phyloP scores from a whole-genome alignment of 1,140 invertebrate species.

The Nylanderia fulva region DNA sequence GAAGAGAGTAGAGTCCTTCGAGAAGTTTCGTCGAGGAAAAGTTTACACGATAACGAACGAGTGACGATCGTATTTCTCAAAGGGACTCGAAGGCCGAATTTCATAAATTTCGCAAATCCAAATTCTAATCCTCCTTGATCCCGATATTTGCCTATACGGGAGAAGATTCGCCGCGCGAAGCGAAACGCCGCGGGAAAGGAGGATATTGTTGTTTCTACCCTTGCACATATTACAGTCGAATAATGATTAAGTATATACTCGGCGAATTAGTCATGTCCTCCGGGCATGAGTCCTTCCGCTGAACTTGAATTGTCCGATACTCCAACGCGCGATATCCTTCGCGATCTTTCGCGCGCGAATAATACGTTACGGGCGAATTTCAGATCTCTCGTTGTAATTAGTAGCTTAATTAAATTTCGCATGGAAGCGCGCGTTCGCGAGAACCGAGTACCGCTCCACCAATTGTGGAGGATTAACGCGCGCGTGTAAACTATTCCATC shows the following conservation, averaged over 20 bases:
- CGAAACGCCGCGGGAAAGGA: conserved; percentile 60
- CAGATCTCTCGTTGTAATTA: not conserved
- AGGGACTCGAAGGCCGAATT: conserved; percentile 55
- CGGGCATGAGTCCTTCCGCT: conserved; percentile 69
- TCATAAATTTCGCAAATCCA: conserved; percentile 81
- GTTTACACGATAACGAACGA: too few species aligned
- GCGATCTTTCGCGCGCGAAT: conserved; percentile 4
- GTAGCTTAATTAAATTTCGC: not conserved
- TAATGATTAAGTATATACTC: conserved; percentile 81
- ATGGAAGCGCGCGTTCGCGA: not conserved
- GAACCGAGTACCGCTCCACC: not conserved
- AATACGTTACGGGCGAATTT: not conserved
- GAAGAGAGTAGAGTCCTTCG: not conserved
- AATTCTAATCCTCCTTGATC: conserved; percentile 83
- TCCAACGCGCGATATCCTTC: not conserved
- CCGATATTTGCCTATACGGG: conserved; percentile 82
- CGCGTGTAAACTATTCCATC: not conserved
- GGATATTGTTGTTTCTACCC: conserved; percentile 86
- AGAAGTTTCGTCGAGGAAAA: not conserved
- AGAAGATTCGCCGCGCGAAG: conserved; percentile 59
- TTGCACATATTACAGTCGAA: conserved; percentile 83
- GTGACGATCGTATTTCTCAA: conserved; percentile 5
- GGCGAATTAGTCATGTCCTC: conserved; percentile 80
- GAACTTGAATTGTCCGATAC: conserved; percentile 71
- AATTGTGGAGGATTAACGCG: conserved; percentile 6